Base-by-base conservation (phyloP, 2,888 invertebrate genomes). In the Spicauda simplicius region DNA sequence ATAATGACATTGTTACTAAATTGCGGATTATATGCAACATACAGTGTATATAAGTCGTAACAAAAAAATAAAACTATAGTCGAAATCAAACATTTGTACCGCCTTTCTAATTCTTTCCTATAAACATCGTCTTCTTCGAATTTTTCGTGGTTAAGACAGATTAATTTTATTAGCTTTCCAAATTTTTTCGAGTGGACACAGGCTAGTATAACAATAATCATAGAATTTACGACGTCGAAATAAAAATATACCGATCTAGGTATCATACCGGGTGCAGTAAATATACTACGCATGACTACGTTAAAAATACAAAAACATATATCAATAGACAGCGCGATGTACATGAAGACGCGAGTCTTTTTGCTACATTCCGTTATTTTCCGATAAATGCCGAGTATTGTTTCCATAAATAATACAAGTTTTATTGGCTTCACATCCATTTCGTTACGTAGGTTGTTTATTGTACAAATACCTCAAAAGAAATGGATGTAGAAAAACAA, bases 331-430 rank as follows among this genome's bases (percentile, higher is more conserved):
- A 48, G 0, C 4, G n/a, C n/a, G 1, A 48, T 16, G 16, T 16
- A 48, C n/a, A 48, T 16, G 8, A 45, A 45, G 14, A n/a, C 4
- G 4, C 45, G 45, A n/a, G 45, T 10, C 6, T 10, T 45, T 45
- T n/a, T 10, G n/a, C n/a, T 45, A n/a, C 70, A 56, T 8, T 52
- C 64, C 2, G 33, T 55, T 19, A 55, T 68, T 50, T 70, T 72
- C 68, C 73, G 70, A 60, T 70, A 70, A 7, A 74, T 11, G 30
- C 73, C 64, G 4, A 72, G 8, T 14, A 71, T 12, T 56, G 71
- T 71, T 58, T 72, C 72, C 4, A 68, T 16, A 11, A 63, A 10
- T 5, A 71, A 8, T 25, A 73, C n/a, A 2, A 70, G 19, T 62
- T 69, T 66, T 37, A 72, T 30, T 52, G 52, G 52, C 52, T 19